Evolutionary conservation across 2,888 invertebrate species (phyloP).

Genomic region (Apoderus coryli): DNA sequence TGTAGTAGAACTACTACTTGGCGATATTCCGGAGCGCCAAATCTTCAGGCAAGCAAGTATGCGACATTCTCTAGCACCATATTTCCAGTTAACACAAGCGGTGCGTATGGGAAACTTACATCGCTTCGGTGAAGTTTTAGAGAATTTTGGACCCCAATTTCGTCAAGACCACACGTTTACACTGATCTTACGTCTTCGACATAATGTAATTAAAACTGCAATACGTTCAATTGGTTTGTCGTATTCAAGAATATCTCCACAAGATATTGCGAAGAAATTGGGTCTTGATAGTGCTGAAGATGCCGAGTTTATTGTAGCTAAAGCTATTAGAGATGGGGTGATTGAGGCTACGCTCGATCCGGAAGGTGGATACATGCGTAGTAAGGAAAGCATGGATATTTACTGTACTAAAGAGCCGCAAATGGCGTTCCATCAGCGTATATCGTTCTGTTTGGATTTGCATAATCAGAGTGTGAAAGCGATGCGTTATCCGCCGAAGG

Average conservation of each 20-base stretch:
- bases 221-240: constrained; percentile 91
- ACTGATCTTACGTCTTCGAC: constrained; percentile 84
- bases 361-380: constrained; percentile 90
- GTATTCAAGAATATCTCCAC: constrained; percentile 90
- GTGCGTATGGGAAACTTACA: constrained; percentile 91
- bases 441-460: constrained; percentile 92
- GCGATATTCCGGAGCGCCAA: constrained; percentile 94
- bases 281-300: constrained; percentile 92
- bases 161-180: constrained; percentile 91
- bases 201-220: constrained; percentile 98
- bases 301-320: constrained; percentile 97
- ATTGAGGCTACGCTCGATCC: constrained; percentile 96
- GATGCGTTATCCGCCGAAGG: constrained; percentile 98
- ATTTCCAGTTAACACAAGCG: constrained; percentile 94
- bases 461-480: constrained; percentile 99
- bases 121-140: constrained; percentile 84
- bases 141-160: constrained; percentile 83
- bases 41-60: constrained; percentile 86
- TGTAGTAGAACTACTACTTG: constrained; percentile 85
- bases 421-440: constrained; percentile 90
- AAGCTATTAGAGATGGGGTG: constrained; percentile 94
- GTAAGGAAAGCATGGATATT: constrained; percentile 92
- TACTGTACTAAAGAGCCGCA: constrained; percentile 95
- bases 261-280: constrained; percentile 87
- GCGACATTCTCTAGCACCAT: constrained; percentile 80